phyloP scores from a whole-genome alignment of 2,113 vertebrate genomes.

The Bungarus multicinctus region DNA sequence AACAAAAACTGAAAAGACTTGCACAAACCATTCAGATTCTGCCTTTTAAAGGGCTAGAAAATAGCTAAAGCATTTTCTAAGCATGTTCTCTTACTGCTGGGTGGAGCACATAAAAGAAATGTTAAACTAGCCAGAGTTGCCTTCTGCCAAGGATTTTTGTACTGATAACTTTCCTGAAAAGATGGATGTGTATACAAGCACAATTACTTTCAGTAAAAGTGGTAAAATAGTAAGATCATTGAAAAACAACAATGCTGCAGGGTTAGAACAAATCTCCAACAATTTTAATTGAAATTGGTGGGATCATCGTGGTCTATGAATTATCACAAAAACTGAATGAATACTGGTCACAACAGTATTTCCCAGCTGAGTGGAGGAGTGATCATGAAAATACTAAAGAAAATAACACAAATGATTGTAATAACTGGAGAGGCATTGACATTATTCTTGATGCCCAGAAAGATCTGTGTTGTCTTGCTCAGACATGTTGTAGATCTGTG shows the following conservation, averaged over 20 bases:
- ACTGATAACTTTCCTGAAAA: not conserved
- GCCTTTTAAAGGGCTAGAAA: conserved; percentile 11
- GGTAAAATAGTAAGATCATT: not conserved
- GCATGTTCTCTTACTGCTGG: conserved; percentile 1
- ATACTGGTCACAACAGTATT: not conserved
- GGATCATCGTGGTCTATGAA: not conserved
- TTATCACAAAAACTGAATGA: not conserved
- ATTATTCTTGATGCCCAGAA: not conserved
- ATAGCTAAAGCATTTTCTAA: conserved; percentile 4
- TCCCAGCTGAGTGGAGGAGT: not conserved
- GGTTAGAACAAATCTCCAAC: not conserved
- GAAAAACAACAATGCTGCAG: not conserved
- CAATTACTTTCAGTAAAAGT: not conserved
- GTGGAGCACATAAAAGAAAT: not conserved
- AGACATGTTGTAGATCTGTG: not conserved
- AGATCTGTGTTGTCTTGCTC: not conserved
- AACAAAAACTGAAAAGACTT: conserved; percentile 35
- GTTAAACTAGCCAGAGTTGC: not conserved
- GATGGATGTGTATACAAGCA: not conserved
- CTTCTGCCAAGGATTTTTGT: not conserved
- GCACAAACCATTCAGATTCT: not conserved
- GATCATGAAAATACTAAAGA: not conserved
- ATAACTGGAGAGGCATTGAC: not conserved
- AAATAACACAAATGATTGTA: not conserved
- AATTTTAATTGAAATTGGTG: not conserved